Percentiles rank a stretch among this genome's conserved stretches.
phyloP scores from a whole-genome alignment of 2,113 vertebrate genomes.

The Centrocercus urophasianus region DNA sequence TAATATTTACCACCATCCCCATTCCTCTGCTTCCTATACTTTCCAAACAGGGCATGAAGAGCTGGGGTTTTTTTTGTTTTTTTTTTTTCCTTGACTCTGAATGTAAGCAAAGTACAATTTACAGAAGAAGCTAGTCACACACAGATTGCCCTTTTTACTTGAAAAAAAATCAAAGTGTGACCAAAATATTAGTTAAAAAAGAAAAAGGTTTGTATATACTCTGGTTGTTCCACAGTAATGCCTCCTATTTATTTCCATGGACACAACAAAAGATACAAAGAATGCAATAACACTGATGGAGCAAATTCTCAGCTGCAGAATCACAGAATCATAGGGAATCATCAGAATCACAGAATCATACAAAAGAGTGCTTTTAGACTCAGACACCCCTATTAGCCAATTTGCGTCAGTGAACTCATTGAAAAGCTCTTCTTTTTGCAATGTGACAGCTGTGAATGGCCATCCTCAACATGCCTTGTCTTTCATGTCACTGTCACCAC shows the following conservation, averaged over 20 bases:
- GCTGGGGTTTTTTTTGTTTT: not conserved
- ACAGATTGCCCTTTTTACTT: not conserved
- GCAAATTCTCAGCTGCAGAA: not conserved
- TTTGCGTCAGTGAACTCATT: not conserved
- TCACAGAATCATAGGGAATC: too few species aligned
- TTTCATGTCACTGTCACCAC: not conserved
- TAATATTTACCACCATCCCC: conserved; percentile 13
- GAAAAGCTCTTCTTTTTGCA: too few species aligned
- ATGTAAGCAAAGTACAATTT: not conserved
- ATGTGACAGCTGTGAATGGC: not conserved
- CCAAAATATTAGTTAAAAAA: not conserved
- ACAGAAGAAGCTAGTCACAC: not conserved
- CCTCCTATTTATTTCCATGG: too few species aligned
- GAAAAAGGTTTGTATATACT: not conserved
- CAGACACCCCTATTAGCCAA: not conserved
- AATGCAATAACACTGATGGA: not conserved
- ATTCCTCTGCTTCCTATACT: conserved; percentile 15
- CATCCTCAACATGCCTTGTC: not conserved
- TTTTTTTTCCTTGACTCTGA: not conserved
- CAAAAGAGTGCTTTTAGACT: not conserved
- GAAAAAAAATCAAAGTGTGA: not conserved
- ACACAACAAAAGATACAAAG: not conserved
- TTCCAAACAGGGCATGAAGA: not conserved
- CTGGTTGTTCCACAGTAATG: not conserved
- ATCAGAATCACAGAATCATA: too few species aligned